A percentile compares a stretch with the other conserved stretches of the same genome.
These are phyloP conservation scores for Erebia palarica DNA, from an alignment of 2,888 invertebrate genomes.

Conservation along the genomic window DNA sequence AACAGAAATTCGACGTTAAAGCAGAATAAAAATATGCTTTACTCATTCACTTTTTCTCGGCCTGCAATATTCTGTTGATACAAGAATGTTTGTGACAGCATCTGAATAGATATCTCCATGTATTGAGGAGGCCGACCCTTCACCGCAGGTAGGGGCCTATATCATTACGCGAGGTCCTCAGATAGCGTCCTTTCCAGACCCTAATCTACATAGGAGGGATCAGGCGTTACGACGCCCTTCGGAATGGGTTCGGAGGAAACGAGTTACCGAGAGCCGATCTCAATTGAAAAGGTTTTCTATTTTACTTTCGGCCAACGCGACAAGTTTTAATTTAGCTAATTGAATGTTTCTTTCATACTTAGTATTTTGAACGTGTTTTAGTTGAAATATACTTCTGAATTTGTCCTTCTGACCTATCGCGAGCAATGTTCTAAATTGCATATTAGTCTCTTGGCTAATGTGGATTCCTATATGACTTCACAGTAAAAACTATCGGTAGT, in stretches of 20 bases:
- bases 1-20: not conserved
- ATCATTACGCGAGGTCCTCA: constrained; percentile 28
- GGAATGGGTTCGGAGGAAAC: constrained; percentile 14
- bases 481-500: too few species aligned
- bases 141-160: constrained; percentile 33
- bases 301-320: constrained; percentile 23
- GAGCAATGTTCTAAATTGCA: too few species aligned
- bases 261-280: constrained; percentile 21
- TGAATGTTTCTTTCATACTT: constrained; percentile 7
- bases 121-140: constrained; percentile 28
- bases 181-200: constrained; percentile 31
- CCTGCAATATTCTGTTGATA: constrained; percentile 17
- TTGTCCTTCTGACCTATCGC: too few species aligned
- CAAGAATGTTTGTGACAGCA: constrained; percentile 35
- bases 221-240: constrained; percentile 9
- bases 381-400: not conserved
- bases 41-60: not conserved
- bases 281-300: constrained; percentile 32
- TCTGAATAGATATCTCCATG: constrained; percentile 31
- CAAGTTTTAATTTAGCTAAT: constrained; percentile 31
- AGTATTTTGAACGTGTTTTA: not conserved
- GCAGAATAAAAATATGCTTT: constrained; percentile 5
- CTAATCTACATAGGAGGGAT: constrained; percentile 37
- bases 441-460: too few species aligned
- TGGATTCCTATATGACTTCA: too few species aligned